Conservation (phyloP, 1,140 invertebrate species). For the Rhizoglyphus robini region DNA sequence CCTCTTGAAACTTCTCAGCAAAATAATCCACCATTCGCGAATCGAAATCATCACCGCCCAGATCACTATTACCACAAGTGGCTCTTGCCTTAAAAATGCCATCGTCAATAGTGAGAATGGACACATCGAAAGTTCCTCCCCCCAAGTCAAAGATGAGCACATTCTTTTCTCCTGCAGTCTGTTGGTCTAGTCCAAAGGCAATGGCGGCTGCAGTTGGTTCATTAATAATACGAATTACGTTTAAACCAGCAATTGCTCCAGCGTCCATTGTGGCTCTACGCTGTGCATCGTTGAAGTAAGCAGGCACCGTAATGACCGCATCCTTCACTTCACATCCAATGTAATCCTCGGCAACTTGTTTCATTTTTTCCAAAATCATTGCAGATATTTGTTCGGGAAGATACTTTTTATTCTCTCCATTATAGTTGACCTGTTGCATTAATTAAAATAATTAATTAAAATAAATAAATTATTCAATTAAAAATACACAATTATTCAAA, state of each 20-base stretch:
- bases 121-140: constrained; percentile 26
- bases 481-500: no score
- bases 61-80: constrained; percentile 29
- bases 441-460: no score
- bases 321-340: constrained; percentile 28
- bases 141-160: constrained; percentile 39
- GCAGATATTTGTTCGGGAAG: constrained; percentile 33
- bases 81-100: constrained; percentile 62
- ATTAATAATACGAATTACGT: constrained; percentile 26
- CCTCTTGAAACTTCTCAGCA: constrained; percentile 20
- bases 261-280: constrained; percentile 30
- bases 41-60: constrained; percentile 29
- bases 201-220: constrained; percentile 24
- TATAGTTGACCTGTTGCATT: constrained; percentile 30
- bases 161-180: constrained; percentile 30
- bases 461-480: constrained; percentile 50
- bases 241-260: constrained; percentile 23
- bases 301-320: constrained; percentile 38
- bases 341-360: constrained; percentile 29
- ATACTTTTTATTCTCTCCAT: constrained; percentile 29
- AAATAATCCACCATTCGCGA: constrained; percentile 17
- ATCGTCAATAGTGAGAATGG: constrained; percentile 21
- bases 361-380: no score
- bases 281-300: no score
- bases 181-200: constrained; percentile 32